These are phyloP conservation scores for Pseudorasbora parva DNA, from an alignment of 2,113 vertebrate species.

Conservation along the genomic window DNA sequence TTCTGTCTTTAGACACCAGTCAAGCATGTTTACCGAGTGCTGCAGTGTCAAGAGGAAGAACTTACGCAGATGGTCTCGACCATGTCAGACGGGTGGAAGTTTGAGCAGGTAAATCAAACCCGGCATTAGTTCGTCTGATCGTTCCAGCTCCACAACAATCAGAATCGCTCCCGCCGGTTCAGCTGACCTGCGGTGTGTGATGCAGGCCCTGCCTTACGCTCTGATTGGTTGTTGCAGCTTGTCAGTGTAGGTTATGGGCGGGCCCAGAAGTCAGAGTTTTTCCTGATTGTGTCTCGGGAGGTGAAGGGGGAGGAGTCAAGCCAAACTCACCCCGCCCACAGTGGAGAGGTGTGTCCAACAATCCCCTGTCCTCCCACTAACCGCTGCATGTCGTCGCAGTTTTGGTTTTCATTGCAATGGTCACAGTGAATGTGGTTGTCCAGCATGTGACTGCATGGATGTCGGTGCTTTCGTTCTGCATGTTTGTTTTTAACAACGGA, in stretches of 20 bases:
- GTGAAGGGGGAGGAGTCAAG: slow-evolving; percentile 89
- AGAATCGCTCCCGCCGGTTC: slow-evolving; percentile 8
- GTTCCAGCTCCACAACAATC: slow-evolving; percentile 58
- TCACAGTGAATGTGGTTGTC: slow-evolving; percentile 12
- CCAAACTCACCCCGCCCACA: slow-evolving; percentile 84
- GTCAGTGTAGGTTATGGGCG: slow-evolving; percentile 93
- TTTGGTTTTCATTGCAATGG: slow-evolving; percentile 1
- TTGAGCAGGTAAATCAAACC: slow-evolving; percentile 88
- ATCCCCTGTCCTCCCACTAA: slow-evolving; percentile 72
- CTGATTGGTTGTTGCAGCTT: slow-evolving; percentile 92
- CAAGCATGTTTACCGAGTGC: slow-evolving; percentile 96
- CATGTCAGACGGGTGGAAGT: slow-evolving; percentile 99
- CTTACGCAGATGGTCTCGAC: slow-evolving; percentile 99
- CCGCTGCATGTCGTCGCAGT: slow-evolving; percentile 77
- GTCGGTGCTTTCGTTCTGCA: slow-evolving; percentile 20
- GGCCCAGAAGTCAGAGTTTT: slow-evolving; percentile 93
- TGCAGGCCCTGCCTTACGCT: slow-evolving; percentile 70
- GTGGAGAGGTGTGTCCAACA: slow-evolving; percentile 90
- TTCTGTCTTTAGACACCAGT: slow-evolving; percentile 82
- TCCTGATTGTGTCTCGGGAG: slow-evolving; percentile 95
- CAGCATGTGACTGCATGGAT: slow-evolving; percentile 27
- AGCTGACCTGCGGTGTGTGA: slow-evolving; percentile 45
- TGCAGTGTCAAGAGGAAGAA: slow-evolving; percentile 98
- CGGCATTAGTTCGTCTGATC: slow-evolving; percentile 55
- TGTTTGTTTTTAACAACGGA: slow-evolving; percentile 31